A percentile compares a stretch with the other conserved stretches of the same genome.
phyloP scores from a whole-genome alignment of 2,888 invertebrate species.

The Noctua pronuba region DNA sequence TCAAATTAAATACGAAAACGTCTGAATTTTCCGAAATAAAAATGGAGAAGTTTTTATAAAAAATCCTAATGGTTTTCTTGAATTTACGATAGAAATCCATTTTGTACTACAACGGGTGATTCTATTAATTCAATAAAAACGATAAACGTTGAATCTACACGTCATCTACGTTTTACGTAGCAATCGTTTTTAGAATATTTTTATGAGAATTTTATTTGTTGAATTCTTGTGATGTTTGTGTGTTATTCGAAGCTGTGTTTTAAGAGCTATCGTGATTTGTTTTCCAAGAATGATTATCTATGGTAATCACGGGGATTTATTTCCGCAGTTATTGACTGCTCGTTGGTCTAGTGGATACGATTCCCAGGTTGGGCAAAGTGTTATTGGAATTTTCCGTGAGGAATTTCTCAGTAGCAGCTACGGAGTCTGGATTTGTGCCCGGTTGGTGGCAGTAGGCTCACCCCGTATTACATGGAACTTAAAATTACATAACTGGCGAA shows the following conservation, averaged over 20 bases:
- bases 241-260: not conserved
- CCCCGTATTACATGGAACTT: too few species aligned
- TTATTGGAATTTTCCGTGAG: too few species aligned
- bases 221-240: not conserved
- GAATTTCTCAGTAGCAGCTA: too few species aligned
- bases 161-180: slow-evolving; percentile 22
- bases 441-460: too few species aligned
- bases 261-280: not conserved
- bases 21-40: slow-evolving; percentile 14
- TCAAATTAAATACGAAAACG: slow-evolving; percentile 46
- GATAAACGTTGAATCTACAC: slow-evolving; percentile 30
- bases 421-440: too few species aligned
- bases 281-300: not conserved
- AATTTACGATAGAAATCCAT: slow-evolving; percentile 43
- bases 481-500: too few species aligned
- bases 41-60: slow-evolving; percentile 30
- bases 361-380: too few species aligned
- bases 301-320: not conserved
- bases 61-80: slow-evolving; percentile 44
- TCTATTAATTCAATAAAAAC: slow-evolving; percentile 46
- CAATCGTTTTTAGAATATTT: slow-evolving; percentile 17
- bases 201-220: slow-evolving; percentile 4
- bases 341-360: too few species aligned
- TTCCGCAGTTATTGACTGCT: not conserved
- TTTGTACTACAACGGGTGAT: slow-evolving; percentile 33